A percentile compares a stretch with the other conserved stretches of the same genome.
phyloP scores from a whole-genome alignment of 2,797 vertebrate genomes.

The Adelosebastes latens region DNA sequence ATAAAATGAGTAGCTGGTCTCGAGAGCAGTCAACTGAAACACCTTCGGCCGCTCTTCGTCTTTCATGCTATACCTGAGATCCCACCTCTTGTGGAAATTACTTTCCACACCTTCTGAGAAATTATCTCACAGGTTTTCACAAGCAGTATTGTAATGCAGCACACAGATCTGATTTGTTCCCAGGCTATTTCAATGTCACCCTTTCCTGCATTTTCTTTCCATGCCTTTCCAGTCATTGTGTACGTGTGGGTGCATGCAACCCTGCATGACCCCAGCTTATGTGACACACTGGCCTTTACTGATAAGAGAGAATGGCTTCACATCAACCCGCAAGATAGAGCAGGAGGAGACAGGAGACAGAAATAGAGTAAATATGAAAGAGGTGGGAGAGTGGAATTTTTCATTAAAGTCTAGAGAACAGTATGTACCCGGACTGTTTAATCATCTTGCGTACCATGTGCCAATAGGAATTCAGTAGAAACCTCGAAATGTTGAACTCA shows the following conservation, averaged over 20 bases:
- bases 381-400: constrained; percentile 8
- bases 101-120: neutral
- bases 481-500: neutral
- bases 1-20: no score
- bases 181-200: neutral
- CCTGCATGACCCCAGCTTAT: constrained; percentile 24
- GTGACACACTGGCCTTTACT: constrained; percentile 35
- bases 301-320: constrained; percentile 44
- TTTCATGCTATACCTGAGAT: no score
- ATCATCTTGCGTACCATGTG: neutral
- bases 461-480: neutral
- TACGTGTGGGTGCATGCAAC: constrained; percentile 5
- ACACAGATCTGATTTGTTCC: constrained; percentile 7
- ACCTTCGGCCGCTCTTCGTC: no score
- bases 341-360: neutral
- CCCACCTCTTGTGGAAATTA: no score
- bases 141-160: neutral
- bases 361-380: constrained; percentile 35
- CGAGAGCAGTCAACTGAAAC: no score
- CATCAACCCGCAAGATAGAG: constrained; percentile 26
- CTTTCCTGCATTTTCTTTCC: neutral
- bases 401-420: constrained; percentile 8
- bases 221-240: neutral
- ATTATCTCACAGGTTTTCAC: neutral
- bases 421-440: neutral